phyloP scores from a whole-genome alignment of 2,888 invertebrate genomes.

The Acleris literana region DNA sequence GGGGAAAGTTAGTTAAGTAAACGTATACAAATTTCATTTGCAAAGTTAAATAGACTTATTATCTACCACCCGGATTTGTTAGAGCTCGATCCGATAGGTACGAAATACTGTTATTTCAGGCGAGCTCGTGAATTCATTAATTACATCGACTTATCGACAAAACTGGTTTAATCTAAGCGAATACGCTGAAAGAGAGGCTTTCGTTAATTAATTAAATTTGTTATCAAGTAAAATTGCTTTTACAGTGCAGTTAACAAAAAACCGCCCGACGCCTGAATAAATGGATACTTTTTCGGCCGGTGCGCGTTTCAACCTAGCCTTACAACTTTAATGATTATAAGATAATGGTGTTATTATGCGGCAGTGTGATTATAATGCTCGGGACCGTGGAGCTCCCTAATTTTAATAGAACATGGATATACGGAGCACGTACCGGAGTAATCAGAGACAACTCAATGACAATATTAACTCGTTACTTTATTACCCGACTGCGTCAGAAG shows the following conservation, averaged over 20 bases:
- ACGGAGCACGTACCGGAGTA: too few relatives aligned
- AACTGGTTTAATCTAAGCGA: conserved; percentile 22
- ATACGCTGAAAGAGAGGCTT: conserved; percentile 14
- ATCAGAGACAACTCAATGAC: too few relatives aligned
- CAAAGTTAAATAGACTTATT: conserved; percentile 23
- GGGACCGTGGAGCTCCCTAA: too few relatives aligned
- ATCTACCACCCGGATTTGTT: neutral
- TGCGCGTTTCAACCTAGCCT: conserved; percentile 22
- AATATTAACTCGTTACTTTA: too few relatives aligned
- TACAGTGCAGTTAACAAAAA: conserved; percentile 33
- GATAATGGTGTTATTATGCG: conserved; percentile 16
- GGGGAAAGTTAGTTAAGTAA: conserved; percentile 8
- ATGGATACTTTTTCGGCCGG: conserved; percentile 13
- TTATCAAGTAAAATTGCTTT: conserved; percentile 30
- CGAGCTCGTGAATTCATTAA: conserved; percentile 14
- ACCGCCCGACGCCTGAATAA: conserved; percentile 23
- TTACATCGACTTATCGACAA: conserved; percentile 22
- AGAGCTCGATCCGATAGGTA: neutral
- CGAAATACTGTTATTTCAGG: conserved; percentile 10
- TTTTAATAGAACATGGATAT: too few relatives aligned
- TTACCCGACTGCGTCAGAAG: too few relatives aligned
- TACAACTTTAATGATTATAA: conserved; percentile 24
- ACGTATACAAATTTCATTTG: conserved; percentile 21
- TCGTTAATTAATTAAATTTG: conserved; percentile 33
- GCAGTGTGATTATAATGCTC: too few relatives aligned